Evolutionary conservation across 2,797 vertebrate genomes (phyloP).

Genomic region (Crypturellus tataupa): DNA sequence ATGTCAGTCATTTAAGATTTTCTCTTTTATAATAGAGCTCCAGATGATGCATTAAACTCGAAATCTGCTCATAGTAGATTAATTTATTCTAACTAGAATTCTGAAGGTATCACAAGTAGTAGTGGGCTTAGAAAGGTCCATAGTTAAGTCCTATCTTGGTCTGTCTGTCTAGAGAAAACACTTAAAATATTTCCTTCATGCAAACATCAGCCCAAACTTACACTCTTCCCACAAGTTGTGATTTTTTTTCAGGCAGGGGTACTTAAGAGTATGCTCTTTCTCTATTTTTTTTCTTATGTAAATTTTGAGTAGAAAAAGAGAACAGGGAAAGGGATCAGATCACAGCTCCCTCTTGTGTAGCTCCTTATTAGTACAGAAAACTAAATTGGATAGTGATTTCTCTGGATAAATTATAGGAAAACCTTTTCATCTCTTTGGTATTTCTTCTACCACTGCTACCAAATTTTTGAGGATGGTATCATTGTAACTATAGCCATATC

Average conservation of each 20-base stretch:
- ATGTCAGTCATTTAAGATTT: background rate
- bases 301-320: background rate
- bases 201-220: background rate
- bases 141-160: too few species aligned
- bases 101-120: background rate
- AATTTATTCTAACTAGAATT: background rate
- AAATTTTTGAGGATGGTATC: background rate
- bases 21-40: background rate
- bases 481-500: background rate
- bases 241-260: background rate
- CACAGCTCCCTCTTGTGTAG: slow-evolving; percentile 70
- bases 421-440: background rate
- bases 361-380: slow-evolving; percentile 21
- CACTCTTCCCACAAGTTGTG: background rate
- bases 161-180: background rate
- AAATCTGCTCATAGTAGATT: background rate
- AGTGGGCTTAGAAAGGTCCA: too few species aligned
- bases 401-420: background rate
- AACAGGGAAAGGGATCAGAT: background rate
- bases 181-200: background rate
- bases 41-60: background rate
- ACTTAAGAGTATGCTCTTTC: background rate
- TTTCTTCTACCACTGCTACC: background rate
- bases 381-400: background rate
- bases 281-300: background rate